phyloP scores from a whole-genome alignment of 64 coral and sea anemone genomes.

The Acropora yongei region DNA sequence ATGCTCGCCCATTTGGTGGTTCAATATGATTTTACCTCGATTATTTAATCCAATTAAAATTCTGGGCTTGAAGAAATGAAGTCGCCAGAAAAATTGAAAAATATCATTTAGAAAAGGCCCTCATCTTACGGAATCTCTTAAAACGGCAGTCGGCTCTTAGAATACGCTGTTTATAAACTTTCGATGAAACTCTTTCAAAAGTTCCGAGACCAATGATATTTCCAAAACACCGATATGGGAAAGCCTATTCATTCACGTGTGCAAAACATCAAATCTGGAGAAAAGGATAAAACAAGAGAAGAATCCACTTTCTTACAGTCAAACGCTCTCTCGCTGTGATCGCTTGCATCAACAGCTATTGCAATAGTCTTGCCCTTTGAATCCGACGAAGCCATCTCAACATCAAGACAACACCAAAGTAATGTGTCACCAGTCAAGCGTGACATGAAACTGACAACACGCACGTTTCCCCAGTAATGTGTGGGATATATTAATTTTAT shows the following conservation, averaged over 20 bases:
- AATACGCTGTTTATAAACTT: not conserved
- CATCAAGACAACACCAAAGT: too few species aligned
- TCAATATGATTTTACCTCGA: too few species aligned
- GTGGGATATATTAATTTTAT: too few species aligned
- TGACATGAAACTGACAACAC: not conserved
- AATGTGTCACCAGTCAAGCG: not conserved
- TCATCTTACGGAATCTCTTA: too few species aligned
- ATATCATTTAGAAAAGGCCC: too few species aligned
- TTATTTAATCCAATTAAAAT: too few species aligned
- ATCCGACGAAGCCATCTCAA: not conserved
- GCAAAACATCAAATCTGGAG: not conserved
- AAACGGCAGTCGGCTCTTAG: too few species aligned
- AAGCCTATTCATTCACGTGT: not conserved
- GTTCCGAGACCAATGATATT: too few species aligned
- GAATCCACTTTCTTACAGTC: not conserved
- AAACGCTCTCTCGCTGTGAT: conserved; percentile 32
- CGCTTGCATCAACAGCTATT: conserved; percentile 40
- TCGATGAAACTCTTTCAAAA: not conserved
- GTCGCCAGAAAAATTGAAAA: too few species aligned
- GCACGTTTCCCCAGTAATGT: not conserved
- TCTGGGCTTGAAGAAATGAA: too few species aligned
- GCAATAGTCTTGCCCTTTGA: not conserved
- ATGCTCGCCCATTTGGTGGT: too few species aligned
- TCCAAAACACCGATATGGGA: not conserved
- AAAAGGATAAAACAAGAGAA: not conserved